Base-by-base conservation (phyloP, 2,888 invertebrate species). In the Entomobrya multifasciata region DNA sequence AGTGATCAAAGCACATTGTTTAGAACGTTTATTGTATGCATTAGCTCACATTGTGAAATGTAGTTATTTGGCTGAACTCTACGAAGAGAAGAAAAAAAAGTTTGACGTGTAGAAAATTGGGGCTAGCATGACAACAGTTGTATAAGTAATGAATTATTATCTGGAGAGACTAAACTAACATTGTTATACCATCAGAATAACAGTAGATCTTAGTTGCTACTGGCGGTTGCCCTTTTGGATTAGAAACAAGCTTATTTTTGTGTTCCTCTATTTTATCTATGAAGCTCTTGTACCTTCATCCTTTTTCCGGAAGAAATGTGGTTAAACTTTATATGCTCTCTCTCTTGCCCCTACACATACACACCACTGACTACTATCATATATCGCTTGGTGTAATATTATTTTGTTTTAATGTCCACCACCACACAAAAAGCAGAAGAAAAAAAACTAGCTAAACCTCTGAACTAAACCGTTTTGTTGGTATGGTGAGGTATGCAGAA, bases 61-160 rank as follows among this genome's bases (percentile, higher is more conserved):
- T n/a, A n/a, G n/a, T n/a, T n/a, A n/a, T n/a, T n/a, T n/a, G n/a
- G n/a, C n/a, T n/a, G n/a, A n/a, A n/a, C n/a, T n/a, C n/a, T n/a
- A n/a, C n/a, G n/a, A 20, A 60, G 60, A 22, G 8, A 13, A 57
- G 25, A 27, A 27, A 62, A 62, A n/a, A 10, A 55, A 76, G 36
- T 76, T 76, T 57, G 62, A 62, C 67, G 11, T 70, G 67, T 36
- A 25, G 55, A 70, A 70, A 80, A 80, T 52, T 80, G 65, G 25
- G 65, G 20, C 52, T 49, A 25, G 62, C 47, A 25, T 44, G 41
- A 41, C 17, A 67, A 20, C 25, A 77, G 70, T 70, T 55, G 55
- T 47, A 57, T 70, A 36, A 41, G 70, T 65, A 80, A 80, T 70
- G 52, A 70, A 52, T 70, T 70, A 70, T 36, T 80, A 22, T 55